Percentiles rank a stretch among this genome's conserved stretches.
Conservation (phyloP, 1,140 invertebrate species). For the Scaptodrosophila lebanonensis region DNA sequence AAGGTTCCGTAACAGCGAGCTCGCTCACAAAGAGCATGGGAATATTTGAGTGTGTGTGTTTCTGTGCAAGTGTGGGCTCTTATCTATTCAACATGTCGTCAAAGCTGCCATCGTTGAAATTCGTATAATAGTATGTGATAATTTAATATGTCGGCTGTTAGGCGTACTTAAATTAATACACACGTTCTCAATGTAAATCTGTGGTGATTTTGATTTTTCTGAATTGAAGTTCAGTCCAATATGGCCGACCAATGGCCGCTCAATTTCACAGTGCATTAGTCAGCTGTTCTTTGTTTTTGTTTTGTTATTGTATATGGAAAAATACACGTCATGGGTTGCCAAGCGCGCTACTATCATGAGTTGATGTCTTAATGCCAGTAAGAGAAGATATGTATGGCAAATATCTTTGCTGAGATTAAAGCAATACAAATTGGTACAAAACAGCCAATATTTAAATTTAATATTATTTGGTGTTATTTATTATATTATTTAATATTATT, state of each 20-base stretch:
- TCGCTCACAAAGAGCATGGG: constrained; percentile 32
- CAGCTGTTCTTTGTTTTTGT: constrained; percentile 74
- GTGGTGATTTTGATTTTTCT: constrained; percentile 18
- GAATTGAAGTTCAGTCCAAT: constrained; percentile 29
- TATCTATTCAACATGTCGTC: constrained; percentile 62
- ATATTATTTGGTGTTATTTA: too few species aligned
- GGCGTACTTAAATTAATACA: constrained; percentile 50
- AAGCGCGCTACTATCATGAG: constrained; percentile 15
- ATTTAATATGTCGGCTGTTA: constrained; percentile 59
- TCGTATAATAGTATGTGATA: constrained; percentile 35
- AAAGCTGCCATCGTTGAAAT: constrained; percentile 27
- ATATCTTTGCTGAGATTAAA: too few species aligned
- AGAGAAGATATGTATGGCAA: too few species aligned
- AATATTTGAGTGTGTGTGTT: constrained; percentile 10
- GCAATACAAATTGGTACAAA: too few species aligned
- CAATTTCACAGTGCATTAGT: constrained; percentile 27
- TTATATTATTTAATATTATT: too few species aligned
- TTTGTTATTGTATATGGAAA: constrained; percentile 17
- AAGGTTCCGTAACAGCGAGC: constrained; percentile 36
- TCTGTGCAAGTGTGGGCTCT: constrained; percentile 39
- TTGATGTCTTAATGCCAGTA: constrained; percentile 37
- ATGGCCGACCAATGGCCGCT: constrained; percentile 43
- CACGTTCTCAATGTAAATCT: constrained; percentile 57
- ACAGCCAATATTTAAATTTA: too few species aligned
- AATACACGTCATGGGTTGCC: constrained; percentile 53